Percentiles rank a stretch among this genome's conserved stretches.
These are phyloP conservation scores for chimpanzee (Pan troglodytes) DNA, from an alignment of 2,113 vertebrate species.

Conservation along the genomic window NHGRI_mPanTro3-v2.1_pri NC_072414.2:39495001-39495500, in stretches of 20 bases:
- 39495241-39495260: neutral
- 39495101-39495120: neutral
- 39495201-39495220: neutral
- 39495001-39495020: accelerated
- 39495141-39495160: neutral
- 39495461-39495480: accelerated
- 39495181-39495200: neutral
- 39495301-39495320: neutral
- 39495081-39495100: neutral
- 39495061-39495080: neutral
- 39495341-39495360: neutral
- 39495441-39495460: neutral
- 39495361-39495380: neutral
- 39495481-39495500: neutral
- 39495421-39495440: neutral
- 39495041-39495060: too few relatives aligned
- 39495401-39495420: neutral
- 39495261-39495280: too few relatives aligned
- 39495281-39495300: neutral
- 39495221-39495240: neutral
- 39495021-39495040: neutral
- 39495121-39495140: neutral
- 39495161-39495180: neutral
- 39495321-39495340: neutral
- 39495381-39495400: neutral